Evolutionary conservation across 2,888 invertebrate genomes (phyloP).

Genomic region (Platycnemis pennipes): DNA sequence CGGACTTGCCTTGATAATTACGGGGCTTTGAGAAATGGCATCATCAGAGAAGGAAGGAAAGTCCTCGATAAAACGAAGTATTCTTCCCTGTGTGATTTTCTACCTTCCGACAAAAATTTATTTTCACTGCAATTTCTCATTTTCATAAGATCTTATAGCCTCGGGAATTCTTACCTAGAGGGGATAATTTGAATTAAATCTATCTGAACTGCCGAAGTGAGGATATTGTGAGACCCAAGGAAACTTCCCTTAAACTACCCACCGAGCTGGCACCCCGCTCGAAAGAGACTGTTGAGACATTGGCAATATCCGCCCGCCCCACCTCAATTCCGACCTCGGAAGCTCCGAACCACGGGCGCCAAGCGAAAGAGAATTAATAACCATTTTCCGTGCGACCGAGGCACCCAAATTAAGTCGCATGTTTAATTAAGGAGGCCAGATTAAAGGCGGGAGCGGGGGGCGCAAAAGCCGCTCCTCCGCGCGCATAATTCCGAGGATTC

Average conservation of each 20-base stretch:
- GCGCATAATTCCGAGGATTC: not conserved
- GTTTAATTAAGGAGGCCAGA: not conserved
- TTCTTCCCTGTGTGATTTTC: too few relatives aligned
- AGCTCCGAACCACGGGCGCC: not conserved
- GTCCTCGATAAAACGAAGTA: too few relatives aligned
- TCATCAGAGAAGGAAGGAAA: too few relatives aligned
- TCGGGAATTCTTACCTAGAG: too few relatives aligned
- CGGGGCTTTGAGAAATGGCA: too few relatives aligned
- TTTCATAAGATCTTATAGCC: too few relatives aligned
- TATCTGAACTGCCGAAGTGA: too few relatives aligned
- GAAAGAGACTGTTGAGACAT: not conserved
- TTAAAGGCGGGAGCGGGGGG: not conserved
- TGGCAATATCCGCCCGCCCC: not conserved
- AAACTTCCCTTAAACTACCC: not conserved
- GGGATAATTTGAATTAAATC: too few relatives aligned
- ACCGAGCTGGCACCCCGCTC: not conserved
- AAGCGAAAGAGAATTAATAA: not conserved
- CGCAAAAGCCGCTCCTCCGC: not conserved
- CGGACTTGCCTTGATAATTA: too few relatives aligned
- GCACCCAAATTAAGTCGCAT: not conserved
- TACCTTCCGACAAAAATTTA: too few relatives aligned
- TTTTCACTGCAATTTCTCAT: too few relatives aligned
- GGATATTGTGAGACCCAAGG: not conserved
- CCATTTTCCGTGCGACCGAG: not conserved
- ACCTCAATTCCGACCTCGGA: not conserved